Percentiles rank a stretch among this genome's conserved stretches.
Conservation (phyloP, 2,797 vertebrate species). For the Sitta carolinensis region DNA sequence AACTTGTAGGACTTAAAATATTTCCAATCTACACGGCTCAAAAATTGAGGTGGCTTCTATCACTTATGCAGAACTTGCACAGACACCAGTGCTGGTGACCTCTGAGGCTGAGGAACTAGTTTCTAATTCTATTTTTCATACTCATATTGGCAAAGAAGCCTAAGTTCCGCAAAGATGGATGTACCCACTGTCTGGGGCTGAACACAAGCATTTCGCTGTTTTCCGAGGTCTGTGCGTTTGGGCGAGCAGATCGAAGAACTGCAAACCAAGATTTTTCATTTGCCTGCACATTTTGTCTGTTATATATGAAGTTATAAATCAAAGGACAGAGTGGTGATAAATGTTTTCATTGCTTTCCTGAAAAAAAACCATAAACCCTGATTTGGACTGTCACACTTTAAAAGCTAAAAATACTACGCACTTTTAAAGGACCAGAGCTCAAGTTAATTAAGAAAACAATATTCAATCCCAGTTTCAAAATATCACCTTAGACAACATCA, state of each 20-base stretch:
- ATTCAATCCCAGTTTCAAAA: not conserved
- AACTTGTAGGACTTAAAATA: not conserved
- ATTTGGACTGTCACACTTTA: not conserved
- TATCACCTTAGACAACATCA: not conserved
- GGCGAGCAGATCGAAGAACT: not conserved
- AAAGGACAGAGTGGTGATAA: not conserved
- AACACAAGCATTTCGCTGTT: not conserved
- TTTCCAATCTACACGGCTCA: not conserved
- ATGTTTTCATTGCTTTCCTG: not conserved
- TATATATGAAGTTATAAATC: not conserved
- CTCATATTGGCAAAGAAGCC: not conserved
- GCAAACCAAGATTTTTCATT: not conserved
- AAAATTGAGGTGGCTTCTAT: not conserved
- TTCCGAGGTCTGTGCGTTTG: rapidly evolving
- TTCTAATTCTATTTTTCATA: not conserved
- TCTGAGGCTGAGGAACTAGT: not conserved
- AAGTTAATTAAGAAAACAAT: not conserved
- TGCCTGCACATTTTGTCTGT: not conserved
- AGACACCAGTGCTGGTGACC: not conserved
- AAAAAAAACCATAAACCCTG: not conserved
- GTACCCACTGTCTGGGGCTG: not conserved
- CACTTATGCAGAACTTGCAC: not conserved
- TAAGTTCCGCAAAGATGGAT: not conserved
- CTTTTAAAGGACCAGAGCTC: not conserved
- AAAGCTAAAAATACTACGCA: not conserved